phyloP scores from a whole-genome alignment of 1,140 invertebrate species.

The Linepithema humile region DNA sequence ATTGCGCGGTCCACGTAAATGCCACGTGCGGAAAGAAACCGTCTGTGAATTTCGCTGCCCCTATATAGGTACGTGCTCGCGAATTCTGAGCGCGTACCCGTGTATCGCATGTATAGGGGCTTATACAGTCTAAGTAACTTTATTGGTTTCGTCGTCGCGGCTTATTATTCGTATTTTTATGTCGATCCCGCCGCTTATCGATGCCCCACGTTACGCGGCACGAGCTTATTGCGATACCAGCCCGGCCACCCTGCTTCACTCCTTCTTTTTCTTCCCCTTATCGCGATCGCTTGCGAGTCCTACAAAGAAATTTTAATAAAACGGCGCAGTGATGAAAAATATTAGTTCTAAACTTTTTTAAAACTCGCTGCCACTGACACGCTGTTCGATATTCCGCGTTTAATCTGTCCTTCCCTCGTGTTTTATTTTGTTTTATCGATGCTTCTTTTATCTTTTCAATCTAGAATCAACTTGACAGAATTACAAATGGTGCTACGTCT shows the following conservation, averaged over 20 bases:
- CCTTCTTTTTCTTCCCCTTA: neutral
- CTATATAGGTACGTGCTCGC: neutral
- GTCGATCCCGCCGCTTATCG: neutral
- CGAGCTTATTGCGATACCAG: slow-evolving; percentile 5
- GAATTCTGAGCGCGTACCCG: neutral
- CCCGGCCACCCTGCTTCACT: neutral
- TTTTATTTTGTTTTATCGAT: neutral
- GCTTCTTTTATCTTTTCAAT: neutral
- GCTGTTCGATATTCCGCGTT: slow-evolving; percentile 17
- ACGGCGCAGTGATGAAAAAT: neutral
- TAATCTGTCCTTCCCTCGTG: neutral
- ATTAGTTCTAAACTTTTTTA: neutral
- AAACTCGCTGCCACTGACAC: neutral
- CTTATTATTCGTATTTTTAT: slow-evolving; percentile 33
- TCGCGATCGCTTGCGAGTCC: neutral
- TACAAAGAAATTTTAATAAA: slow-evolving; percentile 55
- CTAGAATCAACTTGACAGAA: neutral
- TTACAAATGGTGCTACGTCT: neutral
- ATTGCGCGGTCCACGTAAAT: neutral
- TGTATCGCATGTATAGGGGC: neutral
- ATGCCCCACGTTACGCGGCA: neutral
- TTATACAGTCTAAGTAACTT: slow-evolving; percentile 12
- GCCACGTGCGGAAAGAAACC: neutral
- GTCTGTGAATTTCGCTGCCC: slow-evolving; percentile 22
- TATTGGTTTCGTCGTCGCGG: slow-evolving; percentile 4